Base-by-base conservation (phyloP, 1,140 invertebrate species). In the Cataglyphis hispanica region DNA sequence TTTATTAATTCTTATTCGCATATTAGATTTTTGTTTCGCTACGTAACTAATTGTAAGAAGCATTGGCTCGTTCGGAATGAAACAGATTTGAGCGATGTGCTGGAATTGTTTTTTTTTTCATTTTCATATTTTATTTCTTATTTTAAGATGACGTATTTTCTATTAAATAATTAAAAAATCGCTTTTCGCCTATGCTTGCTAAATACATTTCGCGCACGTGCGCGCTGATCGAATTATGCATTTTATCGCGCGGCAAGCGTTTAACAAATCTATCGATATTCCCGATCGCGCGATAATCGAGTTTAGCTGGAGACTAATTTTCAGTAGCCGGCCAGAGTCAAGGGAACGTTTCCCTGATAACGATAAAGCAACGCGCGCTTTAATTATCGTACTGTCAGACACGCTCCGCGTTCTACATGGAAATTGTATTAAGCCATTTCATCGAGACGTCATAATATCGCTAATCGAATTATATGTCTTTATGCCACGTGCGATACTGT, bases 331-430 rank as follows among this genome's bases (percentile, higher is more conserved):
- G 19, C 66, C 50, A 50, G 77, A 80, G 46, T 70, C 50, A 43
- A 60, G 60, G 16, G 43, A 25, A 43, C 13, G 13, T 22, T 46
- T 37, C 37, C 53, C 53, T 37, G 78, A 83, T 31, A 60, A 69
- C 67, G 78, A 83, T 83, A 74, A 83, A 83, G 78, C 78, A 58
- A 43, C 53, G 66, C 66, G 53, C 50, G 40, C 78, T 83, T 74
- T 72, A 83, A 83, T 83, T 83, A 83, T 74, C 78, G 53, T 25
- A 83, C 67, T 74, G 78, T 70, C 78, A 72, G 78, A 81, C 70
- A 58, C 37, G 66, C 66, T 22, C 37, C 56, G 67, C 67, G 67
- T 72, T 37, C 53, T 60, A 72, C 67, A 72, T 22, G 78, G 67
- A 60, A 74, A 72, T 72, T 72, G n/a, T 72, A 72, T 72, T 74